These are phyloP conservation scores for Pseudococcus viburni DNA, from an alignment of 2,888 invertebrate species.

Conservation along the genomic window DNA sequence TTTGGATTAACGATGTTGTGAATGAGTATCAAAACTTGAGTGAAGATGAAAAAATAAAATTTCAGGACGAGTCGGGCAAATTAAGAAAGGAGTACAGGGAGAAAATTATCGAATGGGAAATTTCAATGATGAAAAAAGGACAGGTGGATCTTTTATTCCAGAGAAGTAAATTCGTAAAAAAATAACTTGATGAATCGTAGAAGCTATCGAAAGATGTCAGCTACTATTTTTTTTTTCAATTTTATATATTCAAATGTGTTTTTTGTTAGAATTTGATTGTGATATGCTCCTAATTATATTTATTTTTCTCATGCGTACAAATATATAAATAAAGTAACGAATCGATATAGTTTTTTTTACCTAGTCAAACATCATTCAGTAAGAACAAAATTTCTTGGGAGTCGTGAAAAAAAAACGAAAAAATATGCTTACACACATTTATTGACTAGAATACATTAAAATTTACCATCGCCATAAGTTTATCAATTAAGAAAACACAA, in stretches of 20 bases:
- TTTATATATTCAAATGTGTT: too few relatives aligned
- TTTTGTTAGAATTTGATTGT: too few relatives aligned
- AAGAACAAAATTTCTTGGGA: too few relatives aligned
- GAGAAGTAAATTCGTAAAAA: neutral
- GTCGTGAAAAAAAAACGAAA: neutral
- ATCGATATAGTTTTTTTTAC: too few relatives aligned
- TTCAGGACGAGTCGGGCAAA: neutral
- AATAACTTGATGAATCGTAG: neutral
- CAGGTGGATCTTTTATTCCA: neutral
- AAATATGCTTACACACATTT: neutral
- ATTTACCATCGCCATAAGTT: neutral
- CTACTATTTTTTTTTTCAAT: neutral
- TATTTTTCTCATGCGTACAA: too few relatives aligned
- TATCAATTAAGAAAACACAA: neutral
- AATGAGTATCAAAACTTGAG: neutral
- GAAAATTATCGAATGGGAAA: neutral
- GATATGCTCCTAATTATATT: too few relatives aligned
- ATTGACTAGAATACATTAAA: slow-evolving; percentile 9
- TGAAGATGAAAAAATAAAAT: neutral
- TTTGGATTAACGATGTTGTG: neutral
- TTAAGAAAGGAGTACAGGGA: neutral
- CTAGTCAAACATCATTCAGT: too few relatives aligned
- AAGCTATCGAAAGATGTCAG: neutral
- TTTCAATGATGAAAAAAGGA: neutral
- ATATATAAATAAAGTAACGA: too few relatives aligned